Evolutionary conservation across 2,888 invertebrate species (phyloP).

Genomic region (Clepsis dumicolana): DNA sequence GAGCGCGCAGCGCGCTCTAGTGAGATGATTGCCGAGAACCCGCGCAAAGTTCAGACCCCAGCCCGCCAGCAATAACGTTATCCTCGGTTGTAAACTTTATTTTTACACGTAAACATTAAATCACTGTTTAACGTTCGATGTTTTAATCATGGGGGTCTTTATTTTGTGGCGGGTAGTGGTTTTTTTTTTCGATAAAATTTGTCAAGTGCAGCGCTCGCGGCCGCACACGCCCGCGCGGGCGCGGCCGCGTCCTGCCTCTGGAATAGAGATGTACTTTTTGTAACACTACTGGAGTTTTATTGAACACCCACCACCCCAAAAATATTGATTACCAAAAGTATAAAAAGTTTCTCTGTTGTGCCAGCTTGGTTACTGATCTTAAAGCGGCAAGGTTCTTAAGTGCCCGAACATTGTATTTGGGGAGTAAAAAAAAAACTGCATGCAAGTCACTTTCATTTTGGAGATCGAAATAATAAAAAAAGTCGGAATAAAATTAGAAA

Average conservation of each 20-base stretch:
- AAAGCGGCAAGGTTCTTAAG: too few relatives aligned
- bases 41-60: slow-evolving; percentile 12
- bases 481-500: too few relatives aligned
- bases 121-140: slow-evolving; percentile 12
- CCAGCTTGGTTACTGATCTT: too few relatives aligned
- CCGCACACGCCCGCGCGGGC: slow-evolving; percentile 28
- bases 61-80: slow-evolving; percentile 10
- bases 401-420: too few relatives aligned
- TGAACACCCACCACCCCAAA: slow-evolving; percentile 44
- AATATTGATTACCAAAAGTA: too few relatives aligned
- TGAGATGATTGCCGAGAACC: not conserved
- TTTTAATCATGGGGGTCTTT: not conserved
- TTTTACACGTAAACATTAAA: slow-evolving; percentile 2
- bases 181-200: slow-evolving; percentile 10
- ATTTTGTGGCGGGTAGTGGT: slow-evolving; percentile 21
- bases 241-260: slow-evolving; percentile 51
- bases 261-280: slow-evolving; percentile 77
- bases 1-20: not conserved
- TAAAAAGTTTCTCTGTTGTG: too few relatives aligned
- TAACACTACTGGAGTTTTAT: slow-evolving; percentile 66
- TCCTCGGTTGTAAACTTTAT: slow-evolving; percentile 5
- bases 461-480: too few relatives aligned
- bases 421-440: too few relatives aligned
- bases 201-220: slow-evolving; percentile 27
- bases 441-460: too few relatives aligned